These are phyloP conservation scores for Bufotes viridis DNA, from an alignment of 2,797 vertebrate species.

Conservation along the genomic window DNA sequence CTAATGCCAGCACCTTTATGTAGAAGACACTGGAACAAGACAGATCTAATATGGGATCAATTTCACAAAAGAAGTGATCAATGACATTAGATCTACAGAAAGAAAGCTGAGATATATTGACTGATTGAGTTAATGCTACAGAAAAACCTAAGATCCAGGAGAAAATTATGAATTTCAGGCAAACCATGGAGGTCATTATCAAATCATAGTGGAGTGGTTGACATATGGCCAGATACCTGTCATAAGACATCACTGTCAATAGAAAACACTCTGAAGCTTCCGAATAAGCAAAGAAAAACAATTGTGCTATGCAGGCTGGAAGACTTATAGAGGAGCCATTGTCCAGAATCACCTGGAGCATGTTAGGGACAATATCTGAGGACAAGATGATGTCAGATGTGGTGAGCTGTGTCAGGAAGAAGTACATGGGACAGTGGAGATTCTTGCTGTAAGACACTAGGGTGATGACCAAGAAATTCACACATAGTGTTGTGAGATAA, in stretches of 20 bases:
- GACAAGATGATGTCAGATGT: constrained; percentile 4
- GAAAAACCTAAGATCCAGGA: background rate
- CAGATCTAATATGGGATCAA: constrained; percentile 20
- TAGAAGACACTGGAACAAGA: constrained; percentile 4
- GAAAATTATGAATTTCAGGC: background rate
- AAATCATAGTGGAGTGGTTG: constrained; percentile 13
- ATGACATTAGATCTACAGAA: constrained; percentile 35
- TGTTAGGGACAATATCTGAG: constrained; percentile 1
- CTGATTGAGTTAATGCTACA: background rate
- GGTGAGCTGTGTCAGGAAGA: constrained; percentile 29
- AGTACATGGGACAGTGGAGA: constrained; percentile 44
- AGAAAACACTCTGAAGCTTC: constrained; percentile 25
- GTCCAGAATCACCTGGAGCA: background rate
- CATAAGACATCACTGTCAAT: constrained; percentile 45
- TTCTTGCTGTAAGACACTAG: constrained; percentile 15
- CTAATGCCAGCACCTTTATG: background rate
- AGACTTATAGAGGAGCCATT: background rate
- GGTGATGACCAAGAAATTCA: constrained; percentile 31
- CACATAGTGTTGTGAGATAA: constrained; percentile 16
- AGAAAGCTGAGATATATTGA: background rate
- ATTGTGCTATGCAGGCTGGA: background rate
- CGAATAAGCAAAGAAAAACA: constrained; percentile 15
- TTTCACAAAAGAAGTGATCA: constrained; percentile 52
- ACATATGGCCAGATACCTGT: constrained; percentile 45
- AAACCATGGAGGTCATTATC: background rate